Evolutionary conservation across 2,797 vertebrate genomes (phyloP), one percentile per base, ranked within the genome.

Genomic region (Danio kyathit): DNA sequence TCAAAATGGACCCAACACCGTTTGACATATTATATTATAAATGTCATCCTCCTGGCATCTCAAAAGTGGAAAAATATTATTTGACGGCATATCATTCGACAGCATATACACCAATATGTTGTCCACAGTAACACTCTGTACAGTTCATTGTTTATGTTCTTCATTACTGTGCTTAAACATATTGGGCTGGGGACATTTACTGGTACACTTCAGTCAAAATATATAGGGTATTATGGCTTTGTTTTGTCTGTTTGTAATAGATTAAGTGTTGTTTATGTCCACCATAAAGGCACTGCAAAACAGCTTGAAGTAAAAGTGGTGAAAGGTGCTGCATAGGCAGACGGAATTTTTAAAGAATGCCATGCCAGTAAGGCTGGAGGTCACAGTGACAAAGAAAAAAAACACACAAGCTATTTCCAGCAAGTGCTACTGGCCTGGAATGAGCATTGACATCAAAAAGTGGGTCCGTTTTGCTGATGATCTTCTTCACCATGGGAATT

Each of bases 271-370:
- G 12, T 63, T 64, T 60, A 73, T 44, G 13, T 70, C 6, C 17
- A 6, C 19, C 52, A 51, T 60, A 60, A 79, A 12, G 16, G 21
- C 65, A 61, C 43, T 79, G 16, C 40, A 40, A 70, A 40, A 29
- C 19, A 61, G 41, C 0, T 49, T 13, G 48, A 51, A 9, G 65
- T 79, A 40, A 78, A 71, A 19, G 70, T 80, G 38, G 52, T 71
- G 5, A 78, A 29, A 57, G n/a, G 21, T 52, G 77, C 66, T 38
- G 54, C 29, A 71, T 54, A 70, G 51, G 66, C 44, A n/a, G 29
- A 51, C 13, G 16, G 13, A 0, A 72, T 72, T 51, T 79, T 61
- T 43, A 79, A 52, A 41, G 77, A 71, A 79, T n/a, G 70, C 17
- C 71, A 57, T 59, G 52, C 51, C 11, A 74, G 71, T 17, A 12